Base-by-base conservation (phyloP, 2,113 vertebrate genomes). In the Rattus rattus region DNA sequence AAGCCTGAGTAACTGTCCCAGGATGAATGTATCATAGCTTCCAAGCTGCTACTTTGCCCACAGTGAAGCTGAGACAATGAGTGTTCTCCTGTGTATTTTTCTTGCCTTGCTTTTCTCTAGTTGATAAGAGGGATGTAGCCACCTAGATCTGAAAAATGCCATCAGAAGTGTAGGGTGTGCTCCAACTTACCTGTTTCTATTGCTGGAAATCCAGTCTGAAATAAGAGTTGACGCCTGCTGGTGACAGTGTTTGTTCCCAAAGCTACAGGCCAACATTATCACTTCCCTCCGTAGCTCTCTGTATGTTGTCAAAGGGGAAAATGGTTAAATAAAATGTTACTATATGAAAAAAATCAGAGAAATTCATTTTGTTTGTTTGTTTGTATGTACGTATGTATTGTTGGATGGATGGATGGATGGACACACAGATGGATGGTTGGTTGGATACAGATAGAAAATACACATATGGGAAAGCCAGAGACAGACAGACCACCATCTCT, bases 131-230 rank as follows among this genome's bases (percentile, higher is more conserved):
- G 12, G 61, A 91, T 30, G 24, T 4, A 76, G 87, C 39, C n/a
- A 73, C 47, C 56, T 52, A 59, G 36, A 77, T 90, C 52, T 88
- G 89, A 91, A 90, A 65, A 43, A 39, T 72, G 61, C 14, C 52
- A 81, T 13, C 2, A 49, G 36, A 95, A 80, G 84, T 1, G 13
- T 0, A 49, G 7, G 6, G 79, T 72, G 47, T 4, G 33, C 70
- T 90, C 96, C 69, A 83, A 94, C 77, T 90, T 98, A 99, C 99
- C 99, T 98, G 98, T 99, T 99, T 97, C 99, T 99, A 97, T 99
- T 99, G 98, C 99, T 99, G 94, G 99, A 99, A 98, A 99, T 99
- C 99, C 99, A 99, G 77, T 99, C 99, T 0, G 99, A 99, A 98
- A 99, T 99, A 92, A 99, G 98, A 0, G 99, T 99, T 11, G 99